Percentiles rank a stretch among this genome's conserved stretches.
phyloP scores from a whole-genome alignment of 2,888 invertebrate species.

The Alloplasta piceator region DNA sequence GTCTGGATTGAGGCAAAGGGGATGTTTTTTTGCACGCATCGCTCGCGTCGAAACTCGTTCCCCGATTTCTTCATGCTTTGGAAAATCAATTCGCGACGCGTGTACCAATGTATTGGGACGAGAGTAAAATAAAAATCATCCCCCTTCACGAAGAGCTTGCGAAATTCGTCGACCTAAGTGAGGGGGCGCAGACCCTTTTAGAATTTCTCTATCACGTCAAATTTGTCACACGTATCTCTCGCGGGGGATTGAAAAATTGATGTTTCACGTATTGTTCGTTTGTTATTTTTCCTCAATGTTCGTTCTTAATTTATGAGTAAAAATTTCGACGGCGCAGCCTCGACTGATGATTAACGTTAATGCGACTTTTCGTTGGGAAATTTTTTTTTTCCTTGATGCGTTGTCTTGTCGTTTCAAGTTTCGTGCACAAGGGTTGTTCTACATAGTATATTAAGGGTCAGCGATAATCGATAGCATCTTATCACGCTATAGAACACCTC shows the following conservation, averaged over 20 bases:
- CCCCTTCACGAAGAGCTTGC: conserved; percentile 19
- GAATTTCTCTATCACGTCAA: conserved; percentile 48
- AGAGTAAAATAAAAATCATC: conserved; percentile 14
- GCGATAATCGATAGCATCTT: too few species aligned
- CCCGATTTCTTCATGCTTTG: conserved; percentile 53
- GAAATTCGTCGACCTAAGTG: neutral
- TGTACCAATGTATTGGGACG: neutral
- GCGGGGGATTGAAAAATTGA: conserved; percentile 6
- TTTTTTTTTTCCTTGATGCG: too few species aligned
- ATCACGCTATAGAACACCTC: too few species aligned
- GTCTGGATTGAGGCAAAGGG: conserved; percentile 1
- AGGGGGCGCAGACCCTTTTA: conserved; percentile 33
- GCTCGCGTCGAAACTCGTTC: conserved; percentile 30
- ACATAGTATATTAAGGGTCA: too few species aligned
- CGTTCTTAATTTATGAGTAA: neutral
- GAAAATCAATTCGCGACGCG: conserved; percentile 57
- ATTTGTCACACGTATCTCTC: conserved; percentile 27
- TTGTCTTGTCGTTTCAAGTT: too few species aligned
- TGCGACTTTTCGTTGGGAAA: too few species aligned
- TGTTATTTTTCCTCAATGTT: neutral
- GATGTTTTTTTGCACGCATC: conserved; percentile 2
- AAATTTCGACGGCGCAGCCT: too few species aligned
- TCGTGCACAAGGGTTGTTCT: too few species aligned
- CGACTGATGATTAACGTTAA: too few species aligned
- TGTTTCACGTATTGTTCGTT: neutral